Base-by-base conservation (phyloP, 2,888 invertebrate genomes). In the Charanyca ferruginea region DNA sequence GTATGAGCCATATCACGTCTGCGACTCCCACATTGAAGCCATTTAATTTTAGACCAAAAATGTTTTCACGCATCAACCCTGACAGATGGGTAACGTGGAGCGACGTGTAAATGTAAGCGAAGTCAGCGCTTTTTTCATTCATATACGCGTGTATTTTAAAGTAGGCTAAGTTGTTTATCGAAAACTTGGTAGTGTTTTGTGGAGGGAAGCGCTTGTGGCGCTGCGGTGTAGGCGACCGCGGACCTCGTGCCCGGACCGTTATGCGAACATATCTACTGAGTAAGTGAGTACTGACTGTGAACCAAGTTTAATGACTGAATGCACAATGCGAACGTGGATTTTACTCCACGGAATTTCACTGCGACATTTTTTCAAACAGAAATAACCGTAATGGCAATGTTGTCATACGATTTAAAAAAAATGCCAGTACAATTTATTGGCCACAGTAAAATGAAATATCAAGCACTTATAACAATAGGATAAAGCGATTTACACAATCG, bases 301-400 rank as follows among this genome's bases (percentile, higher is more conserved):
- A 76, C 74, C 70, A 68, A 84, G 87, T 89, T 87, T 90, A 90
- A 89, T 89, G 88, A 87, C 88, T 87, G 83, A 84, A 83, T 87
- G 83, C 85, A 83, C 86, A 85, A 84, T 81, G 83, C 85, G 81
- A 80, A 74, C 82, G 75, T 80, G 81, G 84, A 85, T 85, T 83
- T 83, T 67, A 69, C 79, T 70, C 66, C 54, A 54, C 73, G 65
- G 69, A 71, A 66, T 81, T 79, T 59, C 49, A 62, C 62, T 71
- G n/a, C 20, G 32, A 25, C 32, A 20, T 54, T 66, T 67, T 61
- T 53, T 18, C n/a, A 18, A 53, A 60, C 53, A 23, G 13, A 32
- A 28, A 1, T 2, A 28, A n/a, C n/a, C 38, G n/a, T 47, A 38
- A 18, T 20, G 42, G 7, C 35, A 20, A 53, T 16, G 53, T 42